Evolutionary conservation across 2,113 vertebrate species (phyloP), one percentile per base, ranked within the genome.

Genomic region (Sceloporus tristichus): DNA sequence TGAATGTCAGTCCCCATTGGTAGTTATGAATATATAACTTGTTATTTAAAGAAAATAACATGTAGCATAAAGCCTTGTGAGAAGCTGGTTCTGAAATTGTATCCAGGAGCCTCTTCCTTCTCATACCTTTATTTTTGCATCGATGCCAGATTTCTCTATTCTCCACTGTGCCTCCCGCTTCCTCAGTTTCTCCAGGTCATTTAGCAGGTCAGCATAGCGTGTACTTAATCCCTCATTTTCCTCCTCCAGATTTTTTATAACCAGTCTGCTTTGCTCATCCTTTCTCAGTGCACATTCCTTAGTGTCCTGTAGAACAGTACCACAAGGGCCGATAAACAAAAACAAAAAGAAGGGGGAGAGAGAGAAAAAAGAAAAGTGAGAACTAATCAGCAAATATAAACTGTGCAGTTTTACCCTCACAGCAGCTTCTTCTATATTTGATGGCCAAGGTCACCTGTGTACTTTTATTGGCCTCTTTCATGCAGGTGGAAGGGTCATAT

Each of bases 381-480:
- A 97, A 97, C 96, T 97, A 98, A 98, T 98, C 97, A 97, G 96
- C 96, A 97, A 97, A 97, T 95, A 97, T 92, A 95, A 96, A 94
- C 91, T 92, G 89, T 95, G 95, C 96, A 96, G 95, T 96, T 97
- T 97, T 95, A 96, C 88, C 88, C 93, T 95, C 95, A 94, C 95
- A 97, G 96, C 94, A 97, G 94, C 96, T 96, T 96, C 96, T 94
- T 97, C 95, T 95, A 93, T 96, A 94, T 94, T 97, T 98, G 97
- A 98, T 97, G 95, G 97, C 97, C 97, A 98, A 98, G 98, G 98
- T 98, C 98, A 98, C 98, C 98, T 98, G 97, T 95, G 96, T 96
- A 95, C 96, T 97, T 95, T 97, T 97, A 97, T 95, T 95, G 96
- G 96, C 92, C 96, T 96, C 96, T 96, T 97, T 96, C 97, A 97